Evolutionary conservation across 2,797 vertebrate genomes (phyloP).

Genomic region (Eulemur coronatus): DNA sequence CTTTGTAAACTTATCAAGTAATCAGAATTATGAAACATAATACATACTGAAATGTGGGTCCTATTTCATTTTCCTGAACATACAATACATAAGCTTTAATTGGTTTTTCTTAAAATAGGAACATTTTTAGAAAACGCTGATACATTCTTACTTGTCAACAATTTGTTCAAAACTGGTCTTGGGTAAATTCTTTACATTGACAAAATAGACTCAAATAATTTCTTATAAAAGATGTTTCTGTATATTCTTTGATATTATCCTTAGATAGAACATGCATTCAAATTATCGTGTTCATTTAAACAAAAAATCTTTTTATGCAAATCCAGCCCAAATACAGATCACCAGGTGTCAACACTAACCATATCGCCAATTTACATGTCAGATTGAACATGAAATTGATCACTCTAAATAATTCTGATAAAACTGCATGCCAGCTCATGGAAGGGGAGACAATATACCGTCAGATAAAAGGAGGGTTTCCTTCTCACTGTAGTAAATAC

Average conservation of each 20-base stretch:
- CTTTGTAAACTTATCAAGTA: conserved; percentile 42
- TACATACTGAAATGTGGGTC: neutral
- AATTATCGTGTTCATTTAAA: neutral
- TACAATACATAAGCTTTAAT: neutral
- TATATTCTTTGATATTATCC: neutral
- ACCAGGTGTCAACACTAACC: neutral
- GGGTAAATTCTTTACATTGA: neutral
- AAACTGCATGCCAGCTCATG: neutral
- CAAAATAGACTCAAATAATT: neutral
- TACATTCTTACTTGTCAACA: conserved; percentile 30
- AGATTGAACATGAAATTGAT: conserved; percentile 43
- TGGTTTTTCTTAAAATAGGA: neutral
- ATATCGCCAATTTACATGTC: neutral
- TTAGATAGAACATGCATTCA: neutral
- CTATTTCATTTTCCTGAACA: conserved; percentile 34
- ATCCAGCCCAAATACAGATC: conserved; percentile 32
- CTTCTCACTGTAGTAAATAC: neutral
- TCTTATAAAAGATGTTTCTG: neutral
- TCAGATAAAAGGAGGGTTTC: conserved; percentile 34
- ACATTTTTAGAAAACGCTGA: conserved; percentile 15
- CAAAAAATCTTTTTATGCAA: conserved; percentile 42
- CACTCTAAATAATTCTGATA: conserved; percentile 28
- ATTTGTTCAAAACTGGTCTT: neutral
- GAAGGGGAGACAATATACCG: neutral
- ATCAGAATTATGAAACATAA: conserved; percentile 34